A percentile compares a stretch with the other conserved stretches of the same genome.
Evolutionary conservation across 2,888 invertebrate genomes (phyloP).

Genomic region (Folsomia candida): DNA sequence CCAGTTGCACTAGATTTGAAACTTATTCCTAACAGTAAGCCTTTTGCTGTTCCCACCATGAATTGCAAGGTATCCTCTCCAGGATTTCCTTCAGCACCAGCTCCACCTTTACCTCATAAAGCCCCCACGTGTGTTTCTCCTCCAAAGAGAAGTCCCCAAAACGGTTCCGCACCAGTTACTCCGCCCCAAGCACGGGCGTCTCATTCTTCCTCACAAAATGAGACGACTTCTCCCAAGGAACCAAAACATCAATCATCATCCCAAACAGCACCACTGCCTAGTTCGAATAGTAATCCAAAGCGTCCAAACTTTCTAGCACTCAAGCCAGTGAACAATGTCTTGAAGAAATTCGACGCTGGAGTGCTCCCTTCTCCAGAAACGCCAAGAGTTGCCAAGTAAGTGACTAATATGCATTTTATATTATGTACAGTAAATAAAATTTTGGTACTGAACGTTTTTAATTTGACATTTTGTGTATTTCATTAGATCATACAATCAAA

Average conservation of each 20-base stretch:
- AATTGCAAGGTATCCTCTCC: slow-evolving; percentile 14
- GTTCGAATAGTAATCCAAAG: slow-evolving; percentile 27
- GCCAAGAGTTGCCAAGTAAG: slow-evolving; percentile 83
- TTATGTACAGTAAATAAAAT: no score
- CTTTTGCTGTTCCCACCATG: slow-evolving; percentile 5
- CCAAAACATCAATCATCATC: no score
- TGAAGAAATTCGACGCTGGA: slow-evolving; percentile 36
- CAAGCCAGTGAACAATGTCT: slow-evolving; percentile 41
- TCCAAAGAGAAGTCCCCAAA: neutral
- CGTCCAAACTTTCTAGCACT: slow-evolving; percentile 48
- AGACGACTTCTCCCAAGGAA: neutral
- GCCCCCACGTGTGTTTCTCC: slow-evolving; percentile 7
- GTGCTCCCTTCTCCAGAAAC: slow-evolving; percentile 87
- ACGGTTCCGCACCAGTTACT: neutral
- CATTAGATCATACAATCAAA: slow-evolving; percentile 81
- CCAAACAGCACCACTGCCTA: slow-evolving; percentile 26
- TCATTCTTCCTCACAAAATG: neutral
- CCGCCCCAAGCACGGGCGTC: neutral
- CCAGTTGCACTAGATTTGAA: neutral
- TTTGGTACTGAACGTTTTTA: no score
- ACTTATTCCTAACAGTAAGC: no score
- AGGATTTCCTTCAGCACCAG: slow-evolving; percentile 16
- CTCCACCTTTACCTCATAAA: no score
- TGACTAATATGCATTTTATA: no score
- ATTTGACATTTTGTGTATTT: no score